Evolutionary conservation across 2,888 invertebrate species (phyloP), one percentile per base, ranked within the genome.

Genomic region (Bedellia somnulentella): DNA sequence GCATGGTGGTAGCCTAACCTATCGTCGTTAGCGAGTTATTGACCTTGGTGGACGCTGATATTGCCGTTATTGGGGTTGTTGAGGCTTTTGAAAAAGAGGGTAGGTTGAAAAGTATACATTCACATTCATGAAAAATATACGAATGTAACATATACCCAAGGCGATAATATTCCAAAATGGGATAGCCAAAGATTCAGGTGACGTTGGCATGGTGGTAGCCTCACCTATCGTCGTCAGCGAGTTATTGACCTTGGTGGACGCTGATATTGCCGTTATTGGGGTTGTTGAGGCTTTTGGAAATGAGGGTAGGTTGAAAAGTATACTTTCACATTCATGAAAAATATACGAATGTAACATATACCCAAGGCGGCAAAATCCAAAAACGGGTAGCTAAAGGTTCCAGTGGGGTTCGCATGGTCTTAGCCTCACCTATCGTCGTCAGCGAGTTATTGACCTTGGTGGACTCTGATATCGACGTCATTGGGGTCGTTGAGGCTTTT

Each of bases 371-470:
- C n/a, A n/a, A n/a, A n/a, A n/a, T n/a, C n/a, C n/a, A n/a, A n/a
- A n/a, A n/a, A n/a, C n/a, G n/a, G n/a, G n/a, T n/a, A n/a, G n/a
- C n/a, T n/a, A n/a, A n/a, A n/a, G n/a, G n/a, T n/a, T n/a, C n/a
- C 70, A 97, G 96, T 63, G 98, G 98, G 1, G 79, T 98, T 23
- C 98, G 98, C 1, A 87, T 89, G 63, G 79, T 93, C 13, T 58
- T 93, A 27, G 80, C 98, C 22, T 86, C 81, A 9, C 71, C 80
- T 3, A 54, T 71, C n/a, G 52, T 84, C 17, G 79, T 80, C 37
- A 56, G 77, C 0, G 66, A 70, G 29, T 46, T 81, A 28, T 34
- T 71, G 5, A 52, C 46, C 0, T 27, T 43, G 0, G 60, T 73
- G 2, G 54, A 51, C 0, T 57, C 42, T 1, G 37, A 52, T 9